Evolutionary conservation across 2,888 invertebrate genomes (phyloP), one percentile per base, ranked within the genome.

Genomic region (Epinotia brunnichana): DNA sequence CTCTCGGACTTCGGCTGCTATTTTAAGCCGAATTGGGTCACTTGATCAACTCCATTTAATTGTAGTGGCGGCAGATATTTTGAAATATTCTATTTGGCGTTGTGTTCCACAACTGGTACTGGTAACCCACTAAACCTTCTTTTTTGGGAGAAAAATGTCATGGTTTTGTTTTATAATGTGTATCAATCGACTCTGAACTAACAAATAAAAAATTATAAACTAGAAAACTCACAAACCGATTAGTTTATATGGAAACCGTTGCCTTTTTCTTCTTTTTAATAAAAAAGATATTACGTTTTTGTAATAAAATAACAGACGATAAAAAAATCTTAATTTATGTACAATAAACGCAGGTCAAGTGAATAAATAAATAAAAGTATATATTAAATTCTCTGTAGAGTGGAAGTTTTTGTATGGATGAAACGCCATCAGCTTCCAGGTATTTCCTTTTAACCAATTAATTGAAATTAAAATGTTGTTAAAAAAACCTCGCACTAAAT

Each of bases 381-480:
- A n/a, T n/a, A 7, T 4, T n/a, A 3, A 48, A 48, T 48, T 48
- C 1, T 5, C 0, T 5, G n/a, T 4, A n/a, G 48, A n/a, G 48
- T n/a, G 7, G 48, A 44, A 5, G 15, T 44, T 44, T 44, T 15
- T 44, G 2, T 15, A 4, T 44, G 15, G 44, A 44, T 15, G 15
- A 44, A 44, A 44, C 15, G 44, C 3, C 15, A 15, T n/a, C n/a
- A n/a, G 15, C 44, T 44, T 44, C n/a, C n/a, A n/a, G n/a, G 15
- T 15, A 44, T 44, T 44, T n/a, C 48, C n/a, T n/a, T 2, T 48
- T 13, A 41, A 13, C 0, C 48, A 5, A n/a, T 44, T n/a, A 15
- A 48, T 61, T n/a, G 24, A 48, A 61, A 48, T 61, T n/a, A 44
- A 61, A n/a, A 61, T n/a, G n/a, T 44, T 13, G 7, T 44, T 15